Base-by-base conservation (phyloP, 37 sponge, comb jelly and placozoan species). In the Chondrilla cf. caribensis region DNA sequence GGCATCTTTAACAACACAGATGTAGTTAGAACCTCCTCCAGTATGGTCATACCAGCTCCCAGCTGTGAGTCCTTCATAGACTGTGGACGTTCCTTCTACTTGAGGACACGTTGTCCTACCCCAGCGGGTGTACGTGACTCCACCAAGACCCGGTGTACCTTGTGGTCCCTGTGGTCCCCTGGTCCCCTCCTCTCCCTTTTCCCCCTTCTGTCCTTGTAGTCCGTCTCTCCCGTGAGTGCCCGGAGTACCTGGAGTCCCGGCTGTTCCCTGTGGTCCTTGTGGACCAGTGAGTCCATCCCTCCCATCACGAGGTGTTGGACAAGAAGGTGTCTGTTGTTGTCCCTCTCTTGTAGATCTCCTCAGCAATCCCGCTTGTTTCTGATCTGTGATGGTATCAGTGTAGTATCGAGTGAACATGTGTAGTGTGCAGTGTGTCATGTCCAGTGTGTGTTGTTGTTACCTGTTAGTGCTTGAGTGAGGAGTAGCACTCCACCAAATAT, bases 91-190 rank as follows among this genome's bases (percentile, higher is more conserved):
- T 38, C 81, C 81, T 14, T 32, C 8, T 15, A 24, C 39, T 19
- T 9, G 24, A 18, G 81, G 81, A 80, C 81, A 80, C 1, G 81
- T 60, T 22, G 21, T 33, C 21, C 33, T 80, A 2, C 81, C 81
- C 81, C 81, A 80, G 4, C 81, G 41, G 8, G 58, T 58, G 41
- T 80, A 80, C n/a, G 76, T 73, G 24, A 42, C n/a, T 31, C 76
- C 44, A 21, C 76, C 76, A 73, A 15, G 18, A 19, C 76, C 79
- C 79, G 47, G 77, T 59, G 54, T 84, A 67, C 64, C 84, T 72
- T 7, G 77, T 72, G 33, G 47, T 68, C 67, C 77, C 25, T 17
- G 76, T 42, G 38, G 80, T 38, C 24, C 86, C 65, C 37, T 77
- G 11, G 58, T 39, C 0, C 76, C 76, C n/a, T 32, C 22, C 14